Evolutionary conservation across 2,797 vertebrate species (phyloP), one percentile per base, ranked within the genome.

Genomic region (Peromyscus attwateri): DNA sequence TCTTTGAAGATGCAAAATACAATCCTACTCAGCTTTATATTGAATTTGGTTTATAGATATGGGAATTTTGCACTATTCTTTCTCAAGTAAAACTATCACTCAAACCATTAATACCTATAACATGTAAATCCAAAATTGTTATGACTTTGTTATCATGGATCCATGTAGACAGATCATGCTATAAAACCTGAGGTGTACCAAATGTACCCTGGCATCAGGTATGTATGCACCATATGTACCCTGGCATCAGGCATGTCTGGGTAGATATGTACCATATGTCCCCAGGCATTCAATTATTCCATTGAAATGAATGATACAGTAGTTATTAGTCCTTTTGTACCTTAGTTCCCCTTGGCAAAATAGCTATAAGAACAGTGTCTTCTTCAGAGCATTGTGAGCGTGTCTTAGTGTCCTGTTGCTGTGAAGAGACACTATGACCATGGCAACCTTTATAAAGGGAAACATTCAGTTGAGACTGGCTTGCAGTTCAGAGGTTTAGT

Each of bases 1-100:
- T 84, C 25, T n/a, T 85, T 92, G 94, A 96, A 92, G 31, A 85
- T 94, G 16, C 23, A 91, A 95, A 87, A 85, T 91, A 68, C 1
- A 88, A 40, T 91, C 73, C 46, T 90, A 80, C 89, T 96, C 21
- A 89, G 14, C 40, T 91, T 95, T 80, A 88, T 77, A 80, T 93
- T 96, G 46, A 29, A 76, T 87, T 97, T 66, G 14, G 64, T 90
- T 92, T 93, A 87, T 84, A 94, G 88, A 64, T 55, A 43, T 3
- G 0, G 76, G 64, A 85, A 70, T 21, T 90, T 80, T 70, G 7
- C 25, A 60, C 8, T 93, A 73, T 77, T 95, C 62, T 84, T 92
- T 85, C 46, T 93, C 34, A 92, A 83, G 49, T 71, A 76, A 79
- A 92, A 93, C 3, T 77, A 81, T 94, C 91, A 70, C n/a, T 95